A percentile compares a stretch with the other conserved stretches of the same genome.
These are phyloP conservation scores for Tor tambroides DNA, from an alignment of 2,113 vertebrate genomes.

Conservation along the genomic window DNA sequence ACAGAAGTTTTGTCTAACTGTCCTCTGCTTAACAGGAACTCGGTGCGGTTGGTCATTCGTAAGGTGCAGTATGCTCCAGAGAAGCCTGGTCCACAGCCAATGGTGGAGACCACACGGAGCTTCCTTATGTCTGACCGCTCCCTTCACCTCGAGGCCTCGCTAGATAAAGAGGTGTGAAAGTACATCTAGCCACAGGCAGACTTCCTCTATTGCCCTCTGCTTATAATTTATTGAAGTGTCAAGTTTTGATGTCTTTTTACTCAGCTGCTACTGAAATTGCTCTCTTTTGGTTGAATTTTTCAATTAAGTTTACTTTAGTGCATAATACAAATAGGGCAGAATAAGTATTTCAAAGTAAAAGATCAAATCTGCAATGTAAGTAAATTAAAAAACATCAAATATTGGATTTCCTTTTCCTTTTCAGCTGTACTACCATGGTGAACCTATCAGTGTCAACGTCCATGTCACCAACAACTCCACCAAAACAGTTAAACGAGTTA, in stretches of 20 bases:
- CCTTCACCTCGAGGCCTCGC: slow-evolving; percentile 87
- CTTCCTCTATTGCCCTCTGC: not conserved
- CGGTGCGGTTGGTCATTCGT: slow-evolving; percentile 88
- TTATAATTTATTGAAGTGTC: not conserved
- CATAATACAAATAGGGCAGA: not conserved
- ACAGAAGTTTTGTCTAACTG: not conserved
- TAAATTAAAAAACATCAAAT: not conserved
- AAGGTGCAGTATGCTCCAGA: slow-evolving; percentile 93
- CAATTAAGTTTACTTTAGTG: not conserved
- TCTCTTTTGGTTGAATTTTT: not conserved
- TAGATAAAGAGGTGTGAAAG: slow-evolving; percentile 85
- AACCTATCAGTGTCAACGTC: slow-evolving; percentile 89
- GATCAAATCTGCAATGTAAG: not conserved
- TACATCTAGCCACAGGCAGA: not conserved
- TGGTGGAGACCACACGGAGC: slow-evolving; percentile 89
- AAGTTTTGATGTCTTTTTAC: not conserved
- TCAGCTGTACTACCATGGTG: slow-evolving; percentile 81
- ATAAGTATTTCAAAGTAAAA: not conserved
- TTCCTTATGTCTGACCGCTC: slow-evolving; percentile 92
- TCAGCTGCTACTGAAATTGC: not conserved
- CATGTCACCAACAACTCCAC: slow-evolving; percentile 94
- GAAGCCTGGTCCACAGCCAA: slow-evolving; percentile 87
- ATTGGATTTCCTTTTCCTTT: not conserved
- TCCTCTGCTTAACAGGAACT: slow-evolving; percentile 76
- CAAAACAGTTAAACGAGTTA: slow-evolving; percentile 89